These are phyloP conservation scores for Drosophila sucinea DNA, from an alignment of 1,140 invertebrate genomes.

Conservation along the genomic window DNA sequence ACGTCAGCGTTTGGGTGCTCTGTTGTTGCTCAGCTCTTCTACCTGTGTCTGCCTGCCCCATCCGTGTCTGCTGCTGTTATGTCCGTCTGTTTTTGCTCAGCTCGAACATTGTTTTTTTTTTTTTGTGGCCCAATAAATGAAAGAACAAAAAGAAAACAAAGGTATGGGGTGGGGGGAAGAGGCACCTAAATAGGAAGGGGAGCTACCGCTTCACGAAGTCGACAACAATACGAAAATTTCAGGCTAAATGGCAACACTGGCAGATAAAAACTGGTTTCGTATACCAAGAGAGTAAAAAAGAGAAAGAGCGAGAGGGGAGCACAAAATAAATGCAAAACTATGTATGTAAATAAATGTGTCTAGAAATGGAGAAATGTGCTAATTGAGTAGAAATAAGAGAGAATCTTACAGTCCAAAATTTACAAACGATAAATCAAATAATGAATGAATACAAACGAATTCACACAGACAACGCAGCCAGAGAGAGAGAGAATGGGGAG, in stretches of 20 bases:
- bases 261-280: slow-evolving; percentile 56
- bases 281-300: slow-evolving; percentile 6
- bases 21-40: slow-evolving; percentile 23
- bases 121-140: slow-evolving; percentile 9
- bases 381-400: slow-evolving; percentile 48
- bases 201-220: background rate
- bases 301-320: background rate
- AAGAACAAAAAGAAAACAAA: slow-evolving; percentile 17
- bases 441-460: slow-evolving; percentile 55
- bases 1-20: slow-evolving; percentile 36
- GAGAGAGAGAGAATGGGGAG: slow-evolving; percentile 14
- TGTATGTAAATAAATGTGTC: slow-evolving; percentile 45
- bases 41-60: background rate
- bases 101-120: slow-evolving; percentile 5
- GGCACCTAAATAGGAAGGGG: slow-evolving; percentile 14
- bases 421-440: slow-evolving; percentile 70
- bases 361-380: slow-evolving; percentile 48
- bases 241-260: slow-evolving; percentile 69
- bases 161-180: background rate
- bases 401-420: slow-evolving; percentile 40
- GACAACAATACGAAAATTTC: slow-evolving; percentile 49
- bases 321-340: slow-evolving; percentile 42
- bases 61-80: slow-evolving; percentile 5
- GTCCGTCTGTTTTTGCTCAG: slow-evolving; percentile 1
- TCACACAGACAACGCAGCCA: slow-evolving; percentile 1